Conservation (phyloP, 2,797 vertebrate genomes). For the Ficedula albicollis region DNA sequence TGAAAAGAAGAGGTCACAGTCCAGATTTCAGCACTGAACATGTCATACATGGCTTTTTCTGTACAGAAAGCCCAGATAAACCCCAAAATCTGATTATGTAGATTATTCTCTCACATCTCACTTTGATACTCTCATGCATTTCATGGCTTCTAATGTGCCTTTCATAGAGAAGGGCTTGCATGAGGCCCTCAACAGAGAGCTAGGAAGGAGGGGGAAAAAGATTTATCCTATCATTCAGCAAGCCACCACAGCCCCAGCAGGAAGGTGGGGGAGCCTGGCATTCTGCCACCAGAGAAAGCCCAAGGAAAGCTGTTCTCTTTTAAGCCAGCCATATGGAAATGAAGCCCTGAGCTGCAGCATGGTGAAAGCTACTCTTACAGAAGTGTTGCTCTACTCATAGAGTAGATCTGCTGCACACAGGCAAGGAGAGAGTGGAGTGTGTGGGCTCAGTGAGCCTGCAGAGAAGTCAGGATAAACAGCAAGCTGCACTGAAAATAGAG, state of each 20-base stretch:
- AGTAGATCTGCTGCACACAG: not conserved
- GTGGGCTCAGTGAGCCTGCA: not conserved
- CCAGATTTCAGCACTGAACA: not conserved
- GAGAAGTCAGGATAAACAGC: not conserved
- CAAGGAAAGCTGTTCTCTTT: not conserved
- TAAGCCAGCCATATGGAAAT: not conserved
- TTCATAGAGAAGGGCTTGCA: not conserved
- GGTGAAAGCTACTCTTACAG: not conserved
- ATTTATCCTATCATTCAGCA: not conserved
- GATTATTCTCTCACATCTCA: not conserved
- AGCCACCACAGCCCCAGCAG: conserved; percentile 22
- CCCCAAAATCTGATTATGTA: conserved; percentile 1
- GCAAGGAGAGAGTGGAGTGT: not conserved
- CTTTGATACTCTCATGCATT: not conserved
- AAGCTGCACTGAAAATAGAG: not conserved
- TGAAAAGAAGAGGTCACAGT: not conserved
- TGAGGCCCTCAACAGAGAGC: not conserved
- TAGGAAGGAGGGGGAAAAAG: not conserved
- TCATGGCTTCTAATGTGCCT: not conserved
- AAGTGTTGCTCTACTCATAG: not conserved
- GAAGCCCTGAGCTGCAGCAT: not conserved
- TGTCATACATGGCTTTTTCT: not conserved
- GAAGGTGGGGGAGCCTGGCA: not conserved
- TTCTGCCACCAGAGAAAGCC: not conserved
- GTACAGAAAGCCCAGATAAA: not conserved